Evolutionary conservation across 2,888 invertebrate genomes (phyloP).

Genomic region (Caradrina kadenii): DNA sequence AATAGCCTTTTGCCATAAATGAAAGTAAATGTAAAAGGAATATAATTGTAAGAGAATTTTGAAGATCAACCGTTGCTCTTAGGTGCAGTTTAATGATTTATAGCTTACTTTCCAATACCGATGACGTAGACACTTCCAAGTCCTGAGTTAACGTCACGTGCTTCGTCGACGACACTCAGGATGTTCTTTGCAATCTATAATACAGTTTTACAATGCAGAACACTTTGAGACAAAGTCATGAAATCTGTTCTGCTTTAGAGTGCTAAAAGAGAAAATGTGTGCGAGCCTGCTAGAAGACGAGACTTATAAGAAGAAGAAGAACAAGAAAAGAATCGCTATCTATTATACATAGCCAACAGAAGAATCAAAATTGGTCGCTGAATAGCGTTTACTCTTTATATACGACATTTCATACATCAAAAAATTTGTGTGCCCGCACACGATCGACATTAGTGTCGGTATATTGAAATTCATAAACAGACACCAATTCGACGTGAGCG

Average conservation of each 20-base stretch:
- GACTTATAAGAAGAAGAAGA: not conserved
- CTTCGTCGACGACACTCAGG: not conserved
- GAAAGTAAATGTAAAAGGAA: slow-evolving; percentile 2
- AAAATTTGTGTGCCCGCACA: not conserved
- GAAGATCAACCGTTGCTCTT: not conserved
- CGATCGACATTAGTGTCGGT: too few relatives aligned
- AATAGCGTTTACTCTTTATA: not conserved
- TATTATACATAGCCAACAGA: slow-evolving; percentile 32
- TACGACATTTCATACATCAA: not conserved
- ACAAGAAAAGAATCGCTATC: slow-evolving; percentile 36
- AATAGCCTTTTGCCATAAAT: not conserved
- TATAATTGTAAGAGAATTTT: slow-evolving; percentile 1
- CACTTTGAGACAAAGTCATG: slow-evolving; percentile 50
- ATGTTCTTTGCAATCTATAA: slow-evolving; percentile 36
- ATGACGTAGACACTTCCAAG: slow-evolving; percentile 12
- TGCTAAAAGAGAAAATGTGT: slow-evolving; percentile 55
- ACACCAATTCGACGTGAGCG: too few relatives aligned
- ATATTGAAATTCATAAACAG: too few relatives aligned
- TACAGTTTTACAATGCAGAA: slow-evolving; percentile 50
- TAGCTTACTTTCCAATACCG: slow-evolving; percentile 36
- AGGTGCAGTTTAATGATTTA: slow-evolving; percentile 21
- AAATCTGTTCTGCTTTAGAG: slow-evolving; percentile 61
- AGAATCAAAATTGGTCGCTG: slow-evolving; percentile 9
- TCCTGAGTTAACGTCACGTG: slow-evolving; percentile 10
- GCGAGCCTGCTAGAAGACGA: slow-evolving; percentile 46